Evolutionary conservation across 2,797 vertebrate genomes (phyloP), one percentile per base, ranked within the genome.

Genomic region (Pygocentrus nattereri): DNA sequence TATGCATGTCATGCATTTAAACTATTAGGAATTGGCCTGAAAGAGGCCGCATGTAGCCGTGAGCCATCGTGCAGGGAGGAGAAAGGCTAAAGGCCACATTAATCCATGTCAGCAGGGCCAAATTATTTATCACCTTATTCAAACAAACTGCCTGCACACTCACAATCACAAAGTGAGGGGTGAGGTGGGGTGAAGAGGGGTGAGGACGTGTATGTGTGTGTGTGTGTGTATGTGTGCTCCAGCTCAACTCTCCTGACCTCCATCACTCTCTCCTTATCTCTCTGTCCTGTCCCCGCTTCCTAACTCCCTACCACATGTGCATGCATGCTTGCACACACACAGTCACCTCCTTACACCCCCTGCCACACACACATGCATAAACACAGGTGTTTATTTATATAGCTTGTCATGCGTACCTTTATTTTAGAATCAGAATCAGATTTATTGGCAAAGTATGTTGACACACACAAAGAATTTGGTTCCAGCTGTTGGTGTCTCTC

Each of bases 81-180:
- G 87, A 88, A 88, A 91, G 90, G 90, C 90, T 93, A 93, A 94
- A 91, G 92, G 92, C 90, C 91, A 92, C 90, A 94, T 90, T 91
- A 91, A 90, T 91, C 86, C 62, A 91, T 94, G 95, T 94, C 93
- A 93, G 90, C 88, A 89, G 91, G 91, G 91, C 89, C 94, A 93
- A 94, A 94, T 95, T 93, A 95, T 97, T 95, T 91, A 96, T 96
- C 94, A 94, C 87, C 85, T 92, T 93, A 86, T 88, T 90, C 91
- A 95, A 95, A 94, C 93, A 93, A 95, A 94, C 83, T 56, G 85
- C 86, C 88, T 90, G 88, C 74, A 87, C 88, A 88, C 85, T 89
- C 87, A 84, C 83, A 52, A 70, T 78, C 69, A 78, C 79, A 71
- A 67, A 68, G n/a, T 15, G 21, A 67, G 4, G 49, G 15, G 49